Conservation (phyloP, 2,113 vertebrate genomes). For the Carollia perspicillata region DNA sequence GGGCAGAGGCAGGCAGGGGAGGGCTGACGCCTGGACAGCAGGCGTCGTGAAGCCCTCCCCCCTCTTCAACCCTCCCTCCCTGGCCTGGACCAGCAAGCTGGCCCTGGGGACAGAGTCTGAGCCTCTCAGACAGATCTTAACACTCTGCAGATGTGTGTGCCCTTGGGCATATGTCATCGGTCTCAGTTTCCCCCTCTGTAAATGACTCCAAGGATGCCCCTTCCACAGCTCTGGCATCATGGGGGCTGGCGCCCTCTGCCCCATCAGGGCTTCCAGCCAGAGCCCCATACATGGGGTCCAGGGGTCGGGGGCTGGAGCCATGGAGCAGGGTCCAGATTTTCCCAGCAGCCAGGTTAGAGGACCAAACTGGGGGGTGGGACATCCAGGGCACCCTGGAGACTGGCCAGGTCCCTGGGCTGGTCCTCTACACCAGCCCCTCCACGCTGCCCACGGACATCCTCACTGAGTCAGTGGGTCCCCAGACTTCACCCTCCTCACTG, state of each 20-base stretch:
- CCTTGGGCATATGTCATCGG: neutral
- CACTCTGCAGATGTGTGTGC: neutral
- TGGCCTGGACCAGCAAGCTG: neutral
- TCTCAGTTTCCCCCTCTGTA: neutral
- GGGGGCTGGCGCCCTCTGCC: neutral
- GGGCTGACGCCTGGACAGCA: neutral
- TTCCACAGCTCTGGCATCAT: neutral
- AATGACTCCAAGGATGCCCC: neutral
- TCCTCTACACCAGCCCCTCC: neutral
- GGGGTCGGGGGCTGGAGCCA: neutral
- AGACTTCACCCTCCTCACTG: neutral
- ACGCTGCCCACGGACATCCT: too few relatives aligned
- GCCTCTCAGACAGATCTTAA: neutral
- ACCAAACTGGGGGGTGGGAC: neutral
- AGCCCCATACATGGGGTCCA: rapidly evolving
- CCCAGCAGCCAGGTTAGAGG: neutral
- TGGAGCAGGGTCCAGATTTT: neutral
- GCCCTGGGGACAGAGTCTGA: neutral
- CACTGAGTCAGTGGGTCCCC: neutral
- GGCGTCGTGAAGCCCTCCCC: too few relatives aligned
- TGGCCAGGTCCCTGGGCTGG: too few relatives aligned
- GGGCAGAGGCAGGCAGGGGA: neutral
- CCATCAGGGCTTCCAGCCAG: neutral
- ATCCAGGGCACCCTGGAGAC: neutral
- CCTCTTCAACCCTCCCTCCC: too few relatives aligned